Base-by-base conservation (phyloP, 2,888 invertebrate genomes). In the Junonia oenone region DNA sequence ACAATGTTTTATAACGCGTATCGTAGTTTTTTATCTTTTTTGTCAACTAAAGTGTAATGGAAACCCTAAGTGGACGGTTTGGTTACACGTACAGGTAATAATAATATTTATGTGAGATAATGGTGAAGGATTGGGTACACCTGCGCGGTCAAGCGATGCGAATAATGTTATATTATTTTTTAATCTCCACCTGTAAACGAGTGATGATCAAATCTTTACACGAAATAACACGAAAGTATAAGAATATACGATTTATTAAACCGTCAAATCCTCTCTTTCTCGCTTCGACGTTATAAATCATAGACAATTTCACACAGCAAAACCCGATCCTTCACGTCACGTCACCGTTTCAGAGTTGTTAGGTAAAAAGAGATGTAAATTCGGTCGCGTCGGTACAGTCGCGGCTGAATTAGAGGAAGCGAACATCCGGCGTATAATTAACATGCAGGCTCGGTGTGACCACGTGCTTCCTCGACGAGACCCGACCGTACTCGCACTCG, bases 381-480 rank as follows among this genome's bases (percentile, higher is more conserved):
- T 48, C 47, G 55, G 58, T 47, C 22, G 22, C 22, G 22, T 2
- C 40, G 45, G 33, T 43, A 50, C 47, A 47, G 51, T 29, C 49
- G 48, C 62, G 65, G 55, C 59, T 65, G 68, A 68, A 70, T 67
- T 68, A 64, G 68, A 71, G 78, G 78, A 78, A 76, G 73, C 68
- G 64, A 52, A 69, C 73, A 68, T 78, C 78, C 79, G 76, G 78
- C 71, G 65, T 68, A 71, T 76, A 78, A 77, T 77, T 76, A 75
- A 71, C 69, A 63, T 58, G 59, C 55, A 53, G 58, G 57, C 43
- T 54, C 45, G 45, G 62, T 62, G 63, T 56, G 56, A 53, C 58
- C 67, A 63, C 65, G 68, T 65, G 55, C 53, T 26, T 48, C 49
- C 48, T 47, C 50, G 31, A 50, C 47, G 31, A 43, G 48, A 48